Base-by-base conservation (phyloP, 2,888 invertebrate genomes). In the Cosmorhoe ocellata region DNA sequence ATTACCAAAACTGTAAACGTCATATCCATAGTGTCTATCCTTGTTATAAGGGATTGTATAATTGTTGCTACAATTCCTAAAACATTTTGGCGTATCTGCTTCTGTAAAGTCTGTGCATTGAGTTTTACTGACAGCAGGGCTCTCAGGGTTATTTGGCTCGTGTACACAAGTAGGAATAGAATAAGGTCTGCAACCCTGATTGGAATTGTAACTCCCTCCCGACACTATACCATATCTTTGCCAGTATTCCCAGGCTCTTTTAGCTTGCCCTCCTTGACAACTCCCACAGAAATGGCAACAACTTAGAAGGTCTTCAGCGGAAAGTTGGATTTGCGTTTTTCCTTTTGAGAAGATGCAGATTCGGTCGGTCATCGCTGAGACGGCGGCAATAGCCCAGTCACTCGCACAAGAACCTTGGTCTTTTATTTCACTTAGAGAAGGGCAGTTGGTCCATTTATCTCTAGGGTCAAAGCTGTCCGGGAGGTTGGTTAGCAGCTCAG, bases 171-270 rank as follows among this genome's bases (percentile, higher is more conserved):
- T 95, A 5, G 92, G 86, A 59, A 98, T 94, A 69, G 93, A 93
- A 76, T 98, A 98, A 0, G 98, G 97, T 61, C 93, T 92, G 82
- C 98, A 98, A 7, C 98, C 98, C 91, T 93, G 93, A 27, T 91
- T 87, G 0, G 95, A 94, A 59, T 93, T 93, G 77, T 93, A 97
- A 56, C 93, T 91, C 1, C 98, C 97, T 34, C 98, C 98, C 42
- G 96, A 96, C 0, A 98, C 98, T 40, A 98, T 87, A 2, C 98
- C 98, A 38, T 92, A 92, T 47, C 92, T 90, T 12, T 94, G 94
- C 95, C 96, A 98, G 81, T 95, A 97, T 40, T 92, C 89, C 97
- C 98, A 98, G 6, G 98, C 98, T n/a, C n/a, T n/a, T n/a, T n/a
- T n/a, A 24, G 24, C 1, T 5, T 6, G 6, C 24, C 24, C 24